Evolutionary conservation across 1,140 invertebrate species (phyloP), one percentile per base, ranked within the genome.

Genomic region (Solenopsis fugax): DNA sequence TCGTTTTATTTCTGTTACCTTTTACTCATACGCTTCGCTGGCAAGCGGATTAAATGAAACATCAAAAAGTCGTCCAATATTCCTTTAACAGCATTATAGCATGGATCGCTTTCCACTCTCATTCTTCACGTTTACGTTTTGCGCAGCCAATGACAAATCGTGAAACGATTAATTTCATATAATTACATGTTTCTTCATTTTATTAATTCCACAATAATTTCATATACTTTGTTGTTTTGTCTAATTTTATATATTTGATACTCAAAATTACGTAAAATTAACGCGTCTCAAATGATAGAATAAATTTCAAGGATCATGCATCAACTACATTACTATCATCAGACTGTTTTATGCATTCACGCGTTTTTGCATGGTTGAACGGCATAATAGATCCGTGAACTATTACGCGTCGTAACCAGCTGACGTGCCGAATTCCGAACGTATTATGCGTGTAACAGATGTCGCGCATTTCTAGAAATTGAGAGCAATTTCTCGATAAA

Each of bases 391-490:
- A 72, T 72, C 48, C 18, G 21, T 24, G 21, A 56, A 50, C 64
- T 56, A 45, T 71, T 56, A 45, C 29, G 45, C n/a, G 45, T 24
- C 24, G 54, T 7, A 54, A 87, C 50, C 54, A 60, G 37, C 76
- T 78, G 71, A 41, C 56, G 67, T 18, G 45, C 29, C 24, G 12
- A 88, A 67, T 77, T 77, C 2, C 24, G 18, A 48, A n/a, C 29
- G 29, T 37, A 80, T 69, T 80, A 80, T 54, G 21, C 13, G 24
- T 10, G 67, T 52, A 89, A 87, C 88, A 87, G 86, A 89, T 87
- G 88, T 87, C 48, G 67, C 64, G 18, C 48, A n/a, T 52, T 78
- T 50, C 56, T 41, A 54, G 65, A 77, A 78, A 89, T 87, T 60
- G 60, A 45, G 62, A 21, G 12, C 76, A 48, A 76, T 87, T 60